Evolutionary conservation across 1,140 invertebrate genomes (phyloP), one percentile per base, ranked within the genome.

Genomic region (Ridgeia piscesae): DNA sequence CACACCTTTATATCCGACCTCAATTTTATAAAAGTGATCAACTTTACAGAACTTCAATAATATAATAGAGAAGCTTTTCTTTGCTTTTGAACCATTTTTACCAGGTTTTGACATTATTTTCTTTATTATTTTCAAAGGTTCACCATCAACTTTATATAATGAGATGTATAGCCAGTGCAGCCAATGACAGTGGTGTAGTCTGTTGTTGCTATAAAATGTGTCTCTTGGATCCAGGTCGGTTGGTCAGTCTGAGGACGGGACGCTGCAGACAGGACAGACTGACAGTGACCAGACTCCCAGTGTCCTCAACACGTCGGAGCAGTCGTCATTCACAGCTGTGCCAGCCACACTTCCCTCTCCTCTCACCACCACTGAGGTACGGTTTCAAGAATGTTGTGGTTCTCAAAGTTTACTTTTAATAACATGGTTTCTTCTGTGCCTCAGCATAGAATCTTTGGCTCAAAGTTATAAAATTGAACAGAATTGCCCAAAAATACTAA

Each of bases 331-430:
- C 48, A 92, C 89, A 21, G 42, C 91, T 1, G 91, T 92, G 35
- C 35, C 92, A 42, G 34, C 93, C 35, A 90, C 93, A 8, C 89
- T 93, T 11, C 89, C 93, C 35, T 94, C 94, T 34, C 94, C 95
- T 27, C 93, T 93, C 33, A 94, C 94, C 91, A 94, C 94, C 33
- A 93, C 94, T 93, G 95, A 95, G 93, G 93, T 91, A 34, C 33
- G 42, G 14, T 35, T 9, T 27, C 35, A 34, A 6, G 31, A 0
- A 90, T 27, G 1, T 33, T 89, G 34, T 33, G 14, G 4, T n/a
- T 4, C 89, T 90, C 35, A 42, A 6, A 42, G 4, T 42, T 42
- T 42, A 11, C 4, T 42, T 42, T 42, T 42, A 42, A 42, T 42
- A 42, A 42, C 42, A 42, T 42, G 42, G 11, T 42, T 42, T 42